phyloP scores from a whole-genome alignment of 2,888 invertebrate genomes.

The Conus canariensis region DNA sequence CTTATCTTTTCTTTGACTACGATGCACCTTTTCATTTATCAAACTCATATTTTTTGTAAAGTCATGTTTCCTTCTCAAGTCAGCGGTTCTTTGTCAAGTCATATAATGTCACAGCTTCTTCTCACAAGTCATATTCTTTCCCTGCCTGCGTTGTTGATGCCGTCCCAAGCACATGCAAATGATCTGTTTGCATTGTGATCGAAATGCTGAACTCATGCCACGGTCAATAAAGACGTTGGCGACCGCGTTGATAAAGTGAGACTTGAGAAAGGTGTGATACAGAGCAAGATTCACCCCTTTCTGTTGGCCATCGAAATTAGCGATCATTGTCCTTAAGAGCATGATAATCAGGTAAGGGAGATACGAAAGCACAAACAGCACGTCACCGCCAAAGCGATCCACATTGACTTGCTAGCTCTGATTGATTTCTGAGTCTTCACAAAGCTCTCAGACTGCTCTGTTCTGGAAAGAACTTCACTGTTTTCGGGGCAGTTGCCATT shows the following conservation, averaged over 20 bases:
- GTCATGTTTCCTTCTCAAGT: too few relatives aligned
- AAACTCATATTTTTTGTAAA: too few relatives aligned
- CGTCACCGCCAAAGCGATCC: slow-evolving; percentile 63
- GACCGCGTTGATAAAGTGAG: slow-evolving; percentile 65
- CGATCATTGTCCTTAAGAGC: slow-evolving; percentile 53
- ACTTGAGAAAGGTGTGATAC: slow-evolving; percentile 64
- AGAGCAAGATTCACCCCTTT: slow-evolving; percentile 50
- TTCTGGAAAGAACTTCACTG: too few relatives aligned
- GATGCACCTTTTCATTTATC: too few relatives aligned
- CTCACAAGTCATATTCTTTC: too few relatives aligned
- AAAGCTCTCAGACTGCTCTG: too few relatives aligned
- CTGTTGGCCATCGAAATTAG: slow-evolving; percentile 51
- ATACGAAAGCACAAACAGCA: slow-evolving; percentile 63
- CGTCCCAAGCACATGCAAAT: too few relatives aligned
- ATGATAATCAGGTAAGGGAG: slow-evolving; percentile 63
- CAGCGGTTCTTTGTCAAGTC: too few relatives aligned
- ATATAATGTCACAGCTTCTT: too few relatives aligned
- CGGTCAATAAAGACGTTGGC: slow-evolving; percentile 67
- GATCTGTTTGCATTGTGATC: slow-evolving; percentile 38
- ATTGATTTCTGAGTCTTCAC: background rate
- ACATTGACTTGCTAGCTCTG: slow-evolving; percentile 40
- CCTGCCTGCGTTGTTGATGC: too few relatives aligned
- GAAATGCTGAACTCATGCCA: slow-evolving; percentile 60
- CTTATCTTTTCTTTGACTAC: too few relatives aligned
- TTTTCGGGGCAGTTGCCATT: background rate